Conservation (phyloP, 1,140 invertebrate genomes). For the fruit fly (Drosophila melanogaster) region DNA sequence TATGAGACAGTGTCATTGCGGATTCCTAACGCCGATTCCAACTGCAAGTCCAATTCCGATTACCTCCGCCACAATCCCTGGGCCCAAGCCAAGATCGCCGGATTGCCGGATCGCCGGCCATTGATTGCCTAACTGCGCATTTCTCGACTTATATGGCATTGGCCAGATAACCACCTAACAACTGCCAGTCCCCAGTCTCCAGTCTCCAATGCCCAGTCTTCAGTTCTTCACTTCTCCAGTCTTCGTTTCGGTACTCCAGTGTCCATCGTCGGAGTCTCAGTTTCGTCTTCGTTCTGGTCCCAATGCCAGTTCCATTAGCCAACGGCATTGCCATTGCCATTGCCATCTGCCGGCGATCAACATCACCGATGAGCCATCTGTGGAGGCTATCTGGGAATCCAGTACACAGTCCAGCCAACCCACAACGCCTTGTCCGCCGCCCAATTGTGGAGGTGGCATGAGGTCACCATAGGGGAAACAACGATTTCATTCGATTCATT, state of each 20-base stretch:
- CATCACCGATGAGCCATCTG: constrained; percentile 30
- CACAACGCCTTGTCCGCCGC: constrained; percentile 21
- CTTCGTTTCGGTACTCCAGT: not conserved
- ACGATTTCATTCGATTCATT: not conserved
- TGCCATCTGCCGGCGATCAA: constrained; percentile 1
- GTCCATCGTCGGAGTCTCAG: constrained; percentile 29
- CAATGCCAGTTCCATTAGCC: constrained; percentile 62
- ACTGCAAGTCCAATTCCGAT: constrained; percentile 24
- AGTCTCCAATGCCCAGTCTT: constrained; percentile 16
- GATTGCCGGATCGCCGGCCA: constrained; percentile 34
- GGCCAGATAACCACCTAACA: constrained; percentile 79
- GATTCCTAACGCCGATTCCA: constrained; percentile 35
- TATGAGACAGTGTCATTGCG: constrained; percentile 40
- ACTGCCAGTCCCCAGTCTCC: constrained; percentile 58
- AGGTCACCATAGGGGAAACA: constrained; percentile 9
- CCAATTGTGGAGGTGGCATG: not conserved
- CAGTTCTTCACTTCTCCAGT: constrained; percentile 8
- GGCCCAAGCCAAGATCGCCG: constrained; percentile 36
- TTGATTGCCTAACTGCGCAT: constrained; percentile 76
- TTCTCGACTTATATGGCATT: constrained; percentile 75
- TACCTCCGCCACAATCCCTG: constrained; percentile 41
- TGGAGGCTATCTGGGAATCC: constrained; percentile 44
- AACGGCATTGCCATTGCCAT: constrained; percentile 45
- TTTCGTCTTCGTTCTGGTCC: constrained; percentile 28
- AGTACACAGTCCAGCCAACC: constrained; percentile 20